Evolutionary conservation across 1,140 invertebrate species (phyloP).

Genomic region (Megathymus violae): DNA sequence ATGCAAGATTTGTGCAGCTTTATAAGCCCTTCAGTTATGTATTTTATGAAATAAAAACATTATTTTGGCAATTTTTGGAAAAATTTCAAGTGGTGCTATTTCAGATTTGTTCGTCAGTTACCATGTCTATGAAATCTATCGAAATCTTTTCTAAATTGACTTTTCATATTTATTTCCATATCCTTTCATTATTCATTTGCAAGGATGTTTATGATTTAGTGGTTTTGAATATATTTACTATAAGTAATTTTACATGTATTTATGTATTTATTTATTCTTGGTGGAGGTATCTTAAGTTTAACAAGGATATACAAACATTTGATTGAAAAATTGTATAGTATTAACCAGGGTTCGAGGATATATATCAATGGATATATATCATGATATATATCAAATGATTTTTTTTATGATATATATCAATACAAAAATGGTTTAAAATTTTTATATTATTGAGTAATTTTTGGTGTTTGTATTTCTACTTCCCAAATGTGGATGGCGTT

Average conservation of each 20-base stretch:
- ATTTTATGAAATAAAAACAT: slow-evolving; percentile 1
- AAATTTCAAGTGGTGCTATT: slow-evolving; percentile 14
- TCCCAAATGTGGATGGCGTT: no score
- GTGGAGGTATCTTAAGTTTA: slow-evolving; percentile 12
- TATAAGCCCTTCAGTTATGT: slow-evolving; percentile 25
- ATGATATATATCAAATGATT: no score
- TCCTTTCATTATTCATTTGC: slow-evolving; percentile 21
- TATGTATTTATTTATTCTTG: slow-evolving; percentile 6
- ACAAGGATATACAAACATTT: slow-evolving; percentile 19
- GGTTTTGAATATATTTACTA: slow-evolving; percentile 8
- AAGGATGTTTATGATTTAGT: slow-evolving; percentile 12
- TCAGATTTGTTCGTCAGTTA: slow-evolving; percentile 10
- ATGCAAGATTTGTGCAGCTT: slow-evolving; percentile 27
- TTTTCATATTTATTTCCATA: slow-evolving; percentile 9
- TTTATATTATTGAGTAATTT: no score
- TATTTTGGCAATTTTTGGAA: slow-evolving; percentile 8
- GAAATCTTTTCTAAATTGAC: slow-evolving; percentile 1
- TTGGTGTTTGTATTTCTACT: no score
- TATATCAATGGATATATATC: no score
- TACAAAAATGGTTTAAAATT: no score
- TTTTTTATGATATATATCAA: no score
- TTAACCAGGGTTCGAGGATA: no score
- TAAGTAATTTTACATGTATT: slow-evolving; percentile 9
- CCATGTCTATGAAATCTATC: not conserved
- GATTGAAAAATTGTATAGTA: no score